These are phyloP conservation scores for Mus musculus DNA, from an alignment of 2,113 vertebrate species.

Conservation along the genomic window DNA sequence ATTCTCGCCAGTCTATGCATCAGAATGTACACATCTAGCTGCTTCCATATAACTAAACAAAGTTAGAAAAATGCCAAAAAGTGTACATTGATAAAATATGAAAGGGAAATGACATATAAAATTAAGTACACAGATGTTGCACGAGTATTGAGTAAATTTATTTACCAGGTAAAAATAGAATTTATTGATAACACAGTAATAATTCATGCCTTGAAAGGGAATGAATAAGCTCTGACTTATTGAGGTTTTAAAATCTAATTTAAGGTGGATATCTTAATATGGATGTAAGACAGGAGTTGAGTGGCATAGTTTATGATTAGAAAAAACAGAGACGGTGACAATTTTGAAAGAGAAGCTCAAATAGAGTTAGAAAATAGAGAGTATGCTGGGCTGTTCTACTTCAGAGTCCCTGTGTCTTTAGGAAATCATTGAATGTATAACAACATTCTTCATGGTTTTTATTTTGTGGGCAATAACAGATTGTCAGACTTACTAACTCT, in stretches of 20 bases:
- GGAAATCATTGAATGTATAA: not conserved
- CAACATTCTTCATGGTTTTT: not conserved
- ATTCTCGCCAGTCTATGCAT: not conserved
- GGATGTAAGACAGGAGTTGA: not conserved
- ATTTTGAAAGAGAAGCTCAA: conserved; percentile 3
- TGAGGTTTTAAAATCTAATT: conserved; percentile 17
- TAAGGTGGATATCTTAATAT: not conserved
- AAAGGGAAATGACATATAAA: not conserved
- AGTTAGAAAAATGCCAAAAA: not conserved
- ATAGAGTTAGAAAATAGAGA: not conserved
- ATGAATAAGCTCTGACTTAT: not conserved
- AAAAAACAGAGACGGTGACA: not conserved
- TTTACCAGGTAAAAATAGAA: not conserved
- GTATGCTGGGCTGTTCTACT: not conserved
- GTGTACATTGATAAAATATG: not conserved
- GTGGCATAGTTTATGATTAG: not conserved
- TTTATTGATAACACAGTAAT: not conserved
- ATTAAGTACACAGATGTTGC: not conserved
- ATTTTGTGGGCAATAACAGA: not conserved
- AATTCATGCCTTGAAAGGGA: not conserved
- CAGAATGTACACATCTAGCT: not conserved
- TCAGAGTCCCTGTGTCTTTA: not conserved
- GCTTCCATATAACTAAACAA: not conserved
- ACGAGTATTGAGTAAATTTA: not conserved
- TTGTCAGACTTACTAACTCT: not conserved